Evolutionary conservation across 2,797 vertebrate genomes (phyloP).

Genomic region (Spea hammondii): DNA sequence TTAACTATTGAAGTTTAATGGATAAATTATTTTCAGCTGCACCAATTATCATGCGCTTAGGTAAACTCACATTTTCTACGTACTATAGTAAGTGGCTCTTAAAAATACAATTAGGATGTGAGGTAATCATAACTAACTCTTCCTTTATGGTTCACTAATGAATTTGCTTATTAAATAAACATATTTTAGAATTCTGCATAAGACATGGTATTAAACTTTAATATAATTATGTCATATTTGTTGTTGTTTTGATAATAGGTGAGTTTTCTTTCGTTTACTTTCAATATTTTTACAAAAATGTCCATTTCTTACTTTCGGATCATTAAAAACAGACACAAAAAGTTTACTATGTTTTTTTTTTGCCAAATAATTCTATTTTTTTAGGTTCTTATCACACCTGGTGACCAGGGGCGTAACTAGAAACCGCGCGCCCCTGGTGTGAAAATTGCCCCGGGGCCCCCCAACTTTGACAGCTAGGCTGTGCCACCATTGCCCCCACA

Average conservation of each 20-base stretch:
- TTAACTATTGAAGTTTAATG: slow-evolving; percentile 6
- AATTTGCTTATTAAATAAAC: slow-evolving; percentile 27
- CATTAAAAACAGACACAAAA: no score
- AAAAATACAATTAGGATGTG: slow-evolving; percentile 8
- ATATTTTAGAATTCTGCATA: slow-evolving; percentile 14
- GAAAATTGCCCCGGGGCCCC: no score
- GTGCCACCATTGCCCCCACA: no score
- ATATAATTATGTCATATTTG: background rate
- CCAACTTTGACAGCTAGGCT: no score
- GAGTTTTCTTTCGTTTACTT: no score
- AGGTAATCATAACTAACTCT: slow-evolving; percentile 1
- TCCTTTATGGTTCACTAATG: slow-evolving; percentile 11
- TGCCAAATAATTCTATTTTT: no score
- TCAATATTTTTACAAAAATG: no score
- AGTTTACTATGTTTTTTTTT: no score
- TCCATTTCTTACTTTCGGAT: no score
- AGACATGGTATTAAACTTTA: slow-evolving; percentile 1
- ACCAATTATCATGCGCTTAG: slow-evolving; percentile 2
- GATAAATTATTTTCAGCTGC: background rate
- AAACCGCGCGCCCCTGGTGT: no score
- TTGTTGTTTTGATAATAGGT: slow-evolving; percentile 2
- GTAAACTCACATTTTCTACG: background rate
- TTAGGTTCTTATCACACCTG: no score
- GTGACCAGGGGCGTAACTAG: no score
- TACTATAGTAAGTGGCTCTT: slow-evolving; percentile 10